Percentiles rank a stretch among this genome's conserved stretches.
These are phyloP conservation scores for Macrochelys suwanniensis DNA, from an alignment of 2,797 vertebrate species.

Conservation along the genomic window DNA sequence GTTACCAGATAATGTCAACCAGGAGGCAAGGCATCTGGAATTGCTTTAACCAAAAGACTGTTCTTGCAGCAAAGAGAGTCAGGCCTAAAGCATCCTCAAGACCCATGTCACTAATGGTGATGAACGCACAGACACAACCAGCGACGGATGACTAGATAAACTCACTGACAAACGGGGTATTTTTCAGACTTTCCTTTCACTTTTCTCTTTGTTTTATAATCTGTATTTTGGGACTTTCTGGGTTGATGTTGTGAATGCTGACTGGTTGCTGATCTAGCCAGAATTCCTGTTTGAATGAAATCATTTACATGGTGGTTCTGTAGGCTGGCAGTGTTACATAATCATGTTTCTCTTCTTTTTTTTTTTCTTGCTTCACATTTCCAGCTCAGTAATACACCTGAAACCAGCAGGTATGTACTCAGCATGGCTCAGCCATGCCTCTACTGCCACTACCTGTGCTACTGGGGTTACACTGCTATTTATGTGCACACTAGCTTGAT, in stretches of 20 bases:
- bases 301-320: not conserved
- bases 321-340: not conserved
- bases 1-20: not conserved
- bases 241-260: not conserved
- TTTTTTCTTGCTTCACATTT: not conserved
- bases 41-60: not conserved
- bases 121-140: not conserved
- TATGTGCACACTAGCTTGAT: not conserved
- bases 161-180: accelerated
- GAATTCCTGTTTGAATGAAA: not conserved
- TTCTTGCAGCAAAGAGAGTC: accelerated
- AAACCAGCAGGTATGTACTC: not conserved
- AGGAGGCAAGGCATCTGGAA: not conserved
- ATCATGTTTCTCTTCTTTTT: not conserved
- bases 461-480: not conserved
- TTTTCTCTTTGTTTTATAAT: not conserved
- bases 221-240: not conserved
- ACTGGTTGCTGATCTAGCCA: not conserved
- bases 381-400: not conserved
- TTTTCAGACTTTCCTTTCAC: not conserved
- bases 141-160: accelerated
- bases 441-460: not conserved
- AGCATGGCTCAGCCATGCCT: not conserved
- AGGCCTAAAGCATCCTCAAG: too few species aligned
- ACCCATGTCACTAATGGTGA: accelerated